Percentiles rank a stretch among this genome's conserved stretches.
Evolutionary conservation across 2,888 invertebrate species (phyloP).

Genomic region (Nezara viridula): DNA sequence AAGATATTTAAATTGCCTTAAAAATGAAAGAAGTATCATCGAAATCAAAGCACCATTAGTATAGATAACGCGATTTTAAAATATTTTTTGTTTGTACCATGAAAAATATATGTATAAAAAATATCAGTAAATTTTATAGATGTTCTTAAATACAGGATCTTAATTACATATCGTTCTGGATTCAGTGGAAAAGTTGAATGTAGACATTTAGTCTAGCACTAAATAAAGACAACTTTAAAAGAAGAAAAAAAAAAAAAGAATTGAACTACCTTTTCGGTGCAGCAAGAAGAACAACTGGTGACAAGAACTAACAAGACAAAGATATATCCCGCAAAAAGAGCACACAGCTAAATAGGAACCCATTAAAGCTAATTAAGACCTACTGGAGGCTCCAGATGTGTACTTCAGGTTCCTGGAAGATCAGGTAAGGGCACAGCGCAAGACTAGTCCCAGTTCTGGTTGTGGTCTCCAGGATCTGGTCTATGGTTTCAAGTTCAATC

Average conservation of each 20-base stretch:
- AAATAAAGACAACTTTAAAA: background rate
- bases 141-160: no score
- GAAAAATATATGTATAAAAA: no score
- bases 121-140: no score
- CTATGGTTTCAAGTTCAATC: no score
- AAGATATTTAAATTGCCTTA: no score
- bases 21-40: no score
- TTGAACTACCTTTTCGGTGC: background rate
- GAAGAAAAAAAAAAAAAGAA: background rate
- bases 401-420: background rate
- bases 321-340: background rate
- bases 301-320: background rate
- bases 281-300: background rate
- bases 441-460: background rate
- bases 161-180: background rate
- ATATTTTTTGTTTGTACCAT: no score
- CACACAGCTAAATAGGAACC: background rate
- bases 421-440: background rate
- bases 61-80: no score
- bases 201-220: constrained; percentile 24
- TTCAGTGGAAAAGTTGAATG: background rate
- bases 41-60: no score
- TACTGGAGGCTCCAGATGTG: constrained; percentile 4
- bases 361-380: constrained; percentile 25
- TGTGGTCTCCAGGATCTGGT: no score